phyloP scores from a whole-genome alignment of 37 sponge, comb jelly and placozoan genomes.

The Ianthella basta region DNA sequence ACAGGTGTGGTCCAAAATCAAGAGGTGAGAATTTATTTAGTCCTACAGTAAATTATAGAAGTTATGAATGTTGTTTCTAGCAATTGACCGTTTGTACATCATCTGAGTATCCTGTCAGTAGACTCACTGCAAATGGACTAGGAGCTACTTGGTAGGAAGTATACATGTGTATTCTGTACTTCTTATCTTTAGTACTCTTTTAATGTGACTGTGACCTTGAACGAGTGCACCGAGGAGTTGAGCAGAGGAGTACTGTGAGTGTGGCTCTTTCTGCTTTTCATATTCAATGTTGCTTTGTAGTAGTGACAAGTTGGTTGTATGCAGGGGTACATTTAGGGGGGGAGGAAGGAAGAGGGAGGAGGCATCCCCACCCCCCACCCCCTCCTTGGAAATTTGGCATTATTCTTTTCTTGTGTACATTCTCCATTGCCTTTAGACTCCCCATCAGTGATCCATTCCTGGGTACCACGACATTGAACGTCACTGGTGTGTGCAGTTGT shows the following conservation, averaged over 20 bases:
- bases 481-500: neutral
- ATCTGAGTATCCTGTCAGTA: too few species aligned
- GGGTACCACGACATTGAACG: neutral
- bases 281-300: too few species aligned
- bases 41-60: too few species aligned
- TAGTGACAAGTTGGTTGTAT: too few species aligned
- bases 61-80: too few species aligned
- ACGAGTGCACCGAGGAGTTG: neutral
- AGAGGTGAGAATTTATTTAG: neutral
- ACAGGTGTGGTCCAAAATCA: neutral
- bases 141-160: too few species aligned
- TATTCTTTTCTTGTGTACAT: neutral
- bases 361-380: too few species aligned
- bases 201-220: neutral
- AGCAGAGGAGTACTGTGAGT: neutral
- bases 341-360: too few species aligned
- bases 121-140: too few species aligned
- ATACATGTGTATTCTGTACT: neutral
- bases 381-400: too few species aligned
- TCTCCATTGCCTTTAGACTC: neutral
- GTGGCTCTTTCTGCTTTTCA: neutral
- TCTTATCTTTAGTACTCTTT: neutral
- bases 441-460: slow-evolving; percentile 21
- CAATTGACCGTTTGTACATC: too few species aligned
- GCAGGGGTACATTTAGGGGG: too few species aligned